Evolutionary conservation across 2,888 invertebrate species (phyloP), one percentile per base, ranked within the genome.

Genomic region (Chydorus sphaericus): DNA sequence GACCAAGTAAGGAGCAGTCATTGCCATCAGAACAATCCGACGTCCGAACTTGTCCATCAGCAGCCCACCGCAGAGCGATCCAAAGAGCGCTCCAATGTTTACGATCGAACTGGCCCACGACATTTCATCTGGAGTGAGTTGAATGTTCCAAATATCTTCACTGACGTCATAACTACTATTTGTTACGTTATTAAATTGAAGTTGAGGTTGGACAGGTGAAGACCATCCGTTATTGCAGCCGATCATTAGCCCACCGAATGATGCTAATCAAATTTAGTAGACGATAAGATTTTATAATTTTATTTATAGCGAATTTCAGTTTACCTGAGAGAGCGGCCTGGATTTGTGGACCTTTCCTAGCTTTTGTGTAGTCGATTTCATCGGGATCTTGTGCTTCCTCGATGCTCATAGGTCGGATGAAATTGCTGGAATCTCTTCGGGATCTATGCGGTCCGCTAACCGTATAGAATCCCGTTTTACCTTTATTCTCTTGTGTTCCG

Each of bases 201-300:
- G 29, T 28, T 57, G 57, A 2, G 57, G 54, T 16, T 54, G 48
- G 10, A 39, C 82, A 8, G 85, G 83, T 0, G 84, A 79, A 2
- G 85, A 81, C 87, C 87, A 88, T 38, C 81, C 85, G 7, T 86
- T 71, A 54, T 84, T 77, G 26, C 82, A 77, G 63, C 88, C 88
- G 52, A 82, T 78, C 1, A 84, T 84, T 57, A 87, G 70, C 1
- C 87, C 85, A 37, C 88, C 88, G 57, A 87, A 73, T 33, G 86
- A 83, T 11, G 85, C 82, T 77, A 72, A 67, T 58, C 10, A 39
- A 30, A 56, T 51, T 11, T 26, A 29, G 14, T 8, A 31, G 11
- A 14, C 8, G 1, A n/a, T 1, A 39, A 16, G 11, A 11, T 16
- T 7, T 18, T 6, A 16, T 14, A 14, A 1, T 11, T n/a, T n/a